Conservation (phyloP, 1,140 invertebrate genomes). For the Lethrus apterus region DNA sequence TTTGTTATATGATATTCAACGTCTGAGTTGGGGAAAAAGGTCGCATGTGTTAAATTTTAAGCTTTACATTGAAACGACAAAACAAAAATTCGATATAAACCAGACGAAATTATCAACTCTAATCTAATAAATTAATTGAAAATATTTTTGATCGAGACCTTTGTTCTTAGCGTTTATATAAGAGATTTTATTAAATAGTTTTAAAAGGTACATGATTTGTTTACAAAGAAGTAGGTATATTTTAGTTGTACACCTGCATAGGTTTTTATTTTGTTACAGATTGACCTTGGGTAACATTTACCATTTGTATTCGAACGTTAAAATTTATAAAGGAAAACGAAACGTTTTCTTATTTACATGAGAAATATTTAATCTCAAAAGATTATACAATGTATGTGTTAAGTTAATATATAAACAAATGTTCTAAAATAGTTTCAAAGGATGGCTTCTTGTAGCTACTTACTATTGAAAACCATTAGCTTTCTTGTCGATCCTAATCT, state of each 20-base stretch:
- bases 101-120: too few species aligned
- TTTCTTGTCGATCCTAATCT: conserved; percentile 70
- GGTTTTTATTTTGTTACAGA: neutral
- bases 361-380: too few species aligned
- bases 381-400: too few species aligned
- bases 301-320: neutral
- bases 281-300: neutral
- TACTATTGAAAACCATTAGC: conserved; percentile 68
- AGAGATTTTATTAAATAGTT: too few species aligned
- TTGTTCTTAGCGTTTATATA: neutral
- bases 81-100: neutral
- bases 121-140: neutral
- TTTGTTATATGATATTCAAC: too few species aligned
- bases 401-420: neutral
- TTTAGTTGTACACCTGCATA: neutral
- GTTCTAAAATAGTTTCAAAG: conserved; percentile 10
- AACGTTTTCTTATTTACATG: neutral
- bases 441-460: conserved; percentile 41
- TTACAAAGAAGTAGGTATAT: neutral
- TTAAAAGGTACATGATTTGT: neutral
- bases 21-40: too few species aligned
- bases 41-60: neutral
- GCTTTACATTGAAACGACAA: neutral
- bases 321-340: neutral
- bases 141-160: neutral